Evolutionary conservation across 2,888 invertebrate species (phyloP), one percentile per base, ranked within the genome.

Genomic region (Stenotaenia linearis): DNA sequence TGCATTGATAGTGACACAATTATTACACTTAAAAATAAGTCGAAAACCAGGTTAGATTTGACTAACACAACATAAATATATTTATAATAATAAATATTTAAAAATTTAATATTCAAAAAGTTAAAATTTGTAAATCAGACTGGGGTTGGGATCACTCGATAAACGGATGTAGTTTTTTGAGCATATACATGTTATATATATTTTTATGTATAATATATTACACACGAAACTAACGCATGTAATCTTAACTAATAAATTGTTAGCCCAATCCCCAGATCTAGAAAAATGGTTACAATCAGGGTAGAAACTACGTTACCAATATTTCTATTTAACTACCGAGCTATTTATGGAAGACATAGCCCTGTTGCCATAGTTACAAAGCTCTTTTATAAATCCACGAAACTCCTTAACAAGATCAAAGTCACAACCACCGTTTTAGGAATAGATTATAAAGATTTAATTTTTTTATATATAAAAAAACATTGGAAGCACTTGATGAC

Each of bases 1-100:
- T 56, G 56, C 56, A 56, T 56, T 56, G 56, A 56, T 56, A 56
- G 56, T 56, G 56, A 56, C 56, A 56, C 56, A 56, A 56, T 56
- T 7, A 56, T 56, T 56, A 56, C 56, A 56, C 56, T 56, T 21
- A 9, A 21, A 23, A 56, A 56, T 18, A 9, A 56, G 12, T 12
- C 56, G 1, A 21, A 56, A 56, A 56, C 18, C 56, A 18, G 6
- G 6, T 45, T 56, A 56, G 3, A 23, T 56, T 21, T 18, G 4
- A 56, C 56, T 56, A 56, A 56, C 12, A 56, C 56, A 56, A 56
- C 56, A 56, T 56, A 40, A 40, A 40, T 40, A 40, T 40, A 40
- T 40, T 40, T 40, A 23, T 56, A 56, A 56, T 56, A 56, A 56
- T 56, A 56, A 56, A 56, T 56, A 56, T 56, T 56, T 23, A 15